Evolutionary conservation across 2,113 vertebrate species (phyloP).

Genomic region (Oriolus oriolus): DNA sequence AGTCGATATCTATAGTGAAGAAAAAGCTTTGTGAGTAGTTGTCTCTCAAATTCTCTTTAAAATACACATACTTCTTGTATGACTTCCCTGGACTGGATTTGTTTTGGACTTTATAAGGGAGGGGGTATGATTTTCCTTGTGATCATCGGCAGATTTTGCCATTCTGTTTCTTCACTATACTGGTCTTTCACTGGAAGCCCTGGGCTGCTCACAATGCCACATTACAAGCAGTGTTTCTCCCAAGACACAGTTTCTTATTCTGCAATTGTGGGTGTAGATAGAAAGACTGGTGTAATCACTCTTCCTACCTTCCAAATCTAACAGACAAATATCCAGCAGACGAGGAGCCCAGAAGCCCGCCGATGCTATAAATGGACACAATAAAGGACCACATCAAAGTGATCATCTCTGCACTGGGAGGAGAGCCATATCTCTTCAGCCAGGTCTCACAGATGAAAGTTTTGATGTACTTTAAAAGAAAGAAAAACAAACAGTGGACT

Average conservation of each 20-base stretch:
- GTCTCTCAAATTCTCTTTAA: background rate
- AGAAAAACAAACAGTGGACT: background rate
- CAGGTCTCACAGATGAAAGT: constrained; percentile 73
- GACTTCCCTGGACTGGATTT: background rate
- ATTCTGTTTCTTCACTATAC: background rate
- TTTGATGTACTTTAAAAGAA: constrained; percentile 68
- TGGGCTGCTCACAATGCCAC: background rate
- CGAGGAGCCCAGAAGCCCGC: constrained; percentile 68
- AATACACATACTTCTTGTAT: background rate
- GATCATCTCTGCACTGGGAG: constrained; percentile 49
- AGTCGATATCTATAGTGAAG: background rate
- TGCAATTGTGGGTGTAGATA: background rate
- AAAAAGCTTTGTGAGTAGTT: background rate
- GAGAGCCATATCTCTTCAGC: constrained; percentile 57
- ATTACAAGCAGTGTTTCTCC: background rate
- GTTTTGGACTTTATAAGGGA: background rate
- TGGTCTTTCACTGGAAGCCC: background rate
- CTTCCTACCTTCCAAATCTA: constrained; percentile 70
- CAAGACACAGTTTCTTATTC: background rate
- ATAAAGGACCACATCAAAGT: constrained; percentile 76
- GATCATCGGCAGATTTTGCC: background rate
- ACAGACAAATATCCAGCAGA: constrained; percentile 71
- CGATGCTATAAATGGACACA: constrained; percentile 71
- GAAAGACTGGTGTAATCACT: background rate
- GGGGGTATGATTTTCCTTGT: background rate